A percentile compares a stretch with the other conserved stretches of the same genome.
These are phyloP conservation scores for Bombus picipes DNA, from an alignment of 1,140 invertebrate genomes.

Conservation along the genomic window DNA sequence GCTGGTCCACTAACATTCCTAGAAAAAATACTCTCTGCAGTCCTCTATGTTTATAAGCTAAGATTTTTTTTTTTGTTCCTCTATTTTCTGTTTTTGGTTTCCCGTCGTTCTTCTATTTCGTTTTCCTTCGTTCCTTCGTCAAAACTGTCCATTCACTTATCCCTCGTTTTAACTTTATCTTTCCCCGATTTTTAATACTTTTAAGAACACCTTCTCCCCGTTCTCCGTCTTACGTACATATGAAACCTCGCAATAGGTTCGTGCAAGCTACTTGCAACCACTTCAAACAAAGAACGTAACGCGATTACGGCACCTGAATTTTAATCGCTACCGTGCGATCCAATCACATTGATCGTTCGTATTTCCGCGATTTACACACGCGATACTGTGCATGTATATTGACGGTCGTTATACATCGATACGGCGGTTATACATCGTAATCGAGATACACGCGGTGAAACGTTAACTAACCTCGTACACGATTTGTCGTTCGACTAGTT, in stretches of 20 bases:
- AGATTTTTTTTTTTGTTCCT: constrained; percentile 33
- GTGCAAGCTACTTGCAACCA: background rate
- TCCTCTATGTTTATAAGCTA: constrained; percentile 35
- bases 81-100: constrained; percentile 39
- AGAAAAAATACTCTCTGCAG: constrained; percentile 66
- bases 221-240: background rate
- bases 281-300: background rate
- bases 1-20: constrained; percentile 70
- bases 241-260: background rate
- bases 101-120: constrained; percentile 16
- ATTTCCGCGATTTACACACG: background rate
- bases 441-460: background rate
- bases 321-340: background rate
- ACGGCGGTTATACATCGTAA: background rate
- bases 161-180: background rate
- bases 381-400: background rate
- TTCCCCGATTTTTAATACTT: background rate
- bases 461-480: background rate
- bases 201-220: background rate
- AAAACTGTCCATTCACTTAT: background rate
- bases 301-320: background rate
- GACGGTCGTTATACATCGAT: background rate
- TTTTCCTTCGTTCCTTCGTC: background rate
- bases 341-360: too few relatives aligned
- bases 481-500: background rate